These are phyloP conservation scores for Drosophila eohydei DNA, from an alignment of 2,888 invertebrate species.

Conservation along the genomic window DNA sequence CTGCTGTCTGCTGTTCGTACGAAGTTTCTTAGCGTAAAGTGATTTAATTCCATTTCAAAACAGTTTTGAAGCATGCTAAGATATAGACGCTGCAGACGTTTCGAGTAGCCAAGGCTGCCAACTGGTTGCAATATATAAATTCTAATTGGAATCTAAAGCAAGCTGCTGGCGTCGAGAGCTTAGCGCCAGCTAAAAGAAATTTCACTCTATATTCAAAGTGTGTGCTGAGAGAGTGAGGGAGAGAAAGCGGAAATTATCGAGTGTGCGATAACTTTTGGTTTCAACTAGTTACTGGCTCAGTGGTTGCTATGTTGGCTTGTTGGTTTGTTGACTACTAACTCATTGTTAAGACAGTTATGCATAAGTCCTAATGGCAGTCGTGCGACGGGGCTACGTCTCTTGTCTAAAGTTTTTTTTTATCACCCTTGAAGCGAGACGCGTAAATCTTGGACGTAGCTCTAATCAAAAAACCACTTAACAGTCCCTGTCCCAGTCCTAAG, in stretches of 20 bases:
- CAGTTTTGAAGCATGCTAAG: neutral
- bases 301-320: neutral
- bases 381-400: neutral
- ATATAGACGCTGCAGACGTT: neutral
- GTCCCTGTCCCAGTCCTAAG: conserved; percentile 36
- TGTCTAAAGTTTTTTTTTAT: conserved; percentile 36
- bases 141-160: conserved; percentile 5
- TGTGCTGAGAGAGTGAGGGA: neutral
- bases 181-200: conserved; percentile 1
- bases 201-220: conserved; percentile 18
- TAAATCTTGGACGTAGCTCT: conserved; percentile 66
- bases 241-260: conserved; percentile 8
- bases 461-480: conserved; percentile 79
- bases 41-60: neutral
- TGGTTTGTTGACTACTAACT: conserved; percentile 18
- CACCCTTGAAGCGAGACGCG: conserved; percentile 47
- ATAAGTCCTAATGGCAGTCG: conserved; percentile 44
- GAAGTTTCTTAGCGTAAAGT: neutral
- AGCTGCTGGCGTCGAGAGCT: neutral
- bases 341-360: conserved; percentile 42
- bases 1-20: neutral
- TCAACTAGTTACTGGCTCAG: conserved; percentile 1
- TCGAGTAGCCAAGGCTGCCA: neutral
- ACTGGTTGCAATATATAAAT: conserved; percentile 5
- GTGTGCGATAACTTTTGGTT: conserved; percentile 40